Conservation (phyloP, 2,113 vertebrate species). For the Speoplatyrhinus poulsoni region DNA sequence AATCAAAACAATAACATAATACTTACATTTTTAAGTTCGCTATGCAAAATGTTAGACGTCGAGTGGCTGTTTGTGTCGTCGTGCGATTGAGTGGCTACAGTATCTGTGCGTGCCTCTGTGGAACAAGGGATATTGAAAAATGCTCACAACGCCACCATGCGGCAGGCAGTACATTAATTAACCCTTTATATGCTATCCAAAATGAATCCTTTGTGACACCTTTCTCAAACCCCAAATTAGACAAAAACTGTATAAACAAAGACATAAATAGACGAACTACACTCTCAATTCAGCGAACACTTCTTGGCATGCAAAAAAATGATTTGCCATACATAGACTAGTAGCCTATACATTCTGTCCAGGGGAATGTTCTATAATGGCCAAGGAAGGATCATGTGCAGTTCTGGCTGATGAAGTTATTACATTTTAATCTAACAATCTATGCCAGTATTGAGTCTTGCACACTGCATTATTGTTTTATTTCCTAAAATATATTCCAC, state of each 20-base stretch:
- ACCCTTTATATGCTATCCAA: conserved; percentile 28
- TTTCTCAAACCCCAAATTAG: not conserved
- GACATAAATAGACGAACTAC: not conserved
- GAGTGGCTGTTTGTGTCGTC: not conserved
- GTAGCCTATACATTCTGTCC: too few species aligned
- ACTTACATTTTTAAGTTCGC: too few species aligned
- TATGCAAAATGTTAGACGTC: not conserved
- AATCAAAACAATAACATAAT: too few species aligned
- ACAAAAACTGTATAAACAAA: not conserved
- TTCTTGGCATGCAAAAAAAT: too few species aligned
- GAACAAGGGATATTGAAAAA: not conserved
- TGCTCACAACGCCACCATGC: conserved; percentile 32
- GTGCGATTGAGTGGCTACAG: not conserved
- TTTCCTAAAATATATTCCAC: not conserved
- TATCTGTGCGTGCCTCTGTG: not conserved
- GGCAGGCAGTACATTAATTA: conserved; percentile 17
- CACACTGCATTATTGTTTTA: not conserved
- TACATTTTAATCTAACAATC: too few species aligned
- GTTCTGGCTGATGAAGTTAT: too few species aligned
- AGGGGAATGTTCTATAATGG: too few species aligned
- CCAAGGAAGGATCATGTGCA: too few species aligned
- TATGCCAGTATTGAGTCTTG: not conserved
- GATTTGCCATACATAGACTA: too few species aligned
- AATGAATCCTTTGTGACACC: not conserved
- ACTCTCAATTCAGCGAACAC: too few species aligned